phyloP scores from a whole-genome alignment of 1,140 invertebrate genomes.

The Dreissena polymorpha region DNA sequence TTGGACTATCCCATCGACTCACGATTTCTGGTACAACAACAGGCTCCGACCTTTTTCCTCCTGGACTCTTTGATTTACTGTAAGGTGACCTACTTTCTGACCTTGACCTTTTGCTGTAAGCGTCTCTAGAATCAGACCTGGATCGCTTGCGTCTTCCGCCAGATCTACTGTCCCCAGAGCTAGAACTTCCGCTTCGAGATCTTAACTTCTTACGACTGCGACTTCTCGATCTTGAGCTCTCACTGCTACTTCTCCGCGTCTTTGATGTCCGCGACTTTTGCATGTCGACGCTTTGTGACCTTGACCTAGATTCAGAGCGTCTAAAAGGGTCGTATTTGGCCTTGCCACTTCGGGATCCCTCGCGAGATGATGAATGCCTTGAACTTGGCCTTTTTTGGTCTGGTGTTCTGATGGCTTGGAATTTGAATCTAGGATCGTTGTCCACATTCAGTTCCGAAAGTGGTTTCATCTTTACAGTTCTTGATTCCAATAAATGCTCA shows the following conservation, averaged over 20 bases:
- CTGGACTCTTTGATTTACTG: background rate
- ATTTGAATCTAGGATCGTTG: slow-evolving; percentile 35
- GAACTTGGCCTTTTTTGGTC: background rate
- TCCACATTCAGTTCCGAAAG: background rate
- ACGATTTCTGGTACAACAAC: slow-evolving; percentile 6
- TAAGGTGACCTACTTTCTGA: background rate
- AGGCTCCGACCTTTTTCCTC: background rate
- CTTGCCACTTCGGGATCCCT: background rate
- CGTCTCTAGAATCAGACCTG: slow-evolving; percentile 4
- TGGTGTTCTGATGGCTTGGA: background rate
- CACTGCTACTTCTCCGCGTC: too few species aligned
- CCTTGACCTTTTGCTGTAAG: slow-evolving; percentile 13
- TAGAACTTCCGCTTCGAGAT: slow-evolving; percentile 14
- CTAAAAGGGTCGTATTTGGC: slow-evolving; percentile 23
- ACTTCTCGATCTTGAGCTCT: background rate
- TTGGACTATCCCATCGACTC: slow-evolving; percentile 44
- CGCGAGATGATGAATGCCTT: slow-evolving; percentile 11
- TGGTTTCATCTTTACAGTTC: slow-evolving; percentile 48
- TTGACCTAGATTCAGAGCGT: slow-evolving; percentile 37
- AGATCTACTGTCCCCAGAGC: slow-evolving; percentile 12
- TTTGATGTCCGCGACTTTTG: too few species aligned
- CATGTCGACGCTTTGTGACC: too few species aligned
- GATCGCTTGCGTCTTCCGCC: slow-evolving; percentile 12
- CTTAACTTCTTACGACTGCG: background rate
- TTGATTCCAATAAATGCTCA: background rate